phyloP scores from a whole-genome alignment of 2,113 vertebrate species.

The Ifrita kowaldi region DNA sequence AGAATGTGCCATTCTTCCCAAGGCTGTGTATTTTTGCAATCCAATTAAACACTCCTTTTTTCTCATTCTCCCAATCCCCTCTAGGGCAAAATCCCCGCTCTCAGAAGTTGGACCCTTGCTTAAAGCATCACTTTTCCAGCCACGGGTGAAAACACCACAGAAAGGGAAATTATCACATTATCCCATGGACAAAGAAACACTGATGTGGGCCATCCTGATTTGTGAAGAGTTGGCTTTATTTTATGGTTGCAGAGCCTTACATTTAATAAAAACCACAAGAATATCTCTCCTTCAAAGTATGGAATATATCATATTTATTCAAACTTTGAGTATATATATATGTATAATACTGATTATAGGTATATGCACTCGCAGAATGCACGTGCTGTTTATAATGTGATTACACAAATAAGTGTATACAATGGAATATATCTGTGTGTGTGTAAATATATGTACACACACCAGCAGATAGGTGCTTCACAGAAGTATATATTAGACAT shows the following conservation, averaged over 20 bases:
- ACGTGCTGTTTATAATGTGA: background rate
- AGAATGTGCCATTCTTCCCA: background rate
- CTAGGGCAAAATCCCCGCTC: background rate
- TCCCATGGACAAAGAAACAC: conserved; percentile 39
- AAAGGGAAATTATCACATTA: background rate
- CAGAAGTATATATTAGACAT: conserved; percentile 52
- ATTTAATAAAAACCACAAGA: conserved; percentile 60
- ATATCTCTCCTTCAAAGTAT: conserved; percentile 33
- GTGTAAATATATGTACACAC: conserved; percentile 5
- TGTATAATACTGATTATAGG: conserved; percentile 29
- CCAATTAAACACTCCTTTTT: background rate
- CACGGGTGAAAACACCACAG: background rate
- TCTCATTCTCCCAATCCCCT: background rate
- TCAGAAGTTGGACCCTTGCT: background rate
- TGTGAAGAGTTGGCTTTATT: conserved; percentile 52
- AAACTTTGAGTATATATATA: conserved; percentile 27
- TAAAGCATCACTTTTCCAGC: background rate
- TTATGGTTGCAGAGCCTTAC: conserved; percentile 51
- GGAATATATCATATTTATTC: conserved; percentile 55
- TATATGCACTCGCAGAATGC: conserved; percentile 31
- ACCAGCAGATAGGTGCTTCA: conserved; percentile 31
- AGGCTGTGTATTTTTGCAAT: background rate
- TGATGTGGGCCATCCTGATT: conserved; percentile 36
- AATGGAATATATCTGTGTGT: conserved; percentile 10
- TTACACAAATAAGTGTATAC: conserved; percentile 61